Percentiles rank a stretch among this genome's conserved stretches.
Evolutionary conservation across 2,888 invertebrate genomes (phyloP).

Genomic region (Orchesella flavescens): DNA sequence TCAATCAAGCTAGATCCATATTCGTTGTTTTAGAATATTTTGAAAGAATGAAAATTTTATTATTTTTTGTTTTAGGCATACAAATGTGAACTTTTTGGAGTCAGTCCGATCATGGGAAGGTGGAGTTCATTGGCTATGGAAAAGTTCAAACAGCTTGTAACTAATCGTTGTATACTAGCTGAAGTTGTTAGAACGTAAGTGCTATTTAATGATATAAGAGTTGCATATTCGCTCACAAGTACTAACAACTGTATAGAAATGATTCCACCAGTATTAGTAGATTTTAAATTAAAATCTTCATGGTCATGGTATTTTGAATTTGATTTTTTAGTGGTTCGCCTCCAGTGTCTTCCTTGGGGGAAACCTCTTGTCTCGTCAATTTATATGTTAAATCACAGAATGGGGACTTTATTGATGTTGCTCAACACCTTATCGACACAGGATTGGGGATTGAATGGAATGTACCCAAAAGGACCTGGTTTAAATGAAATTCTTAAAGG

Average conservation of each 20-base stretch:
- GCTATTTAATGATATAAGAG: neutral
- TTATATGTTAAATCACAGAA: slow-evolving; percentile 31
- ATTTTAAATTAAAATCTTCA: neutral
- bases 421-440: slow-evolving; percentile 42
- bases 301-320: neutral
- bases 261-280: no score
- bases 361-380: slow-evolving; percentile 33
- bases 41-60: no score
- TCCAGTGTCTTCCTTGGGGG: neutral
- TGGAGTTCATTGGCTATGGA: slow-evolving; percentile 48
- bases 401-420: slow-evolving; percentile 42
- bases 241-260: no score
- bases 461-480: slow-evolving; percentile 24
- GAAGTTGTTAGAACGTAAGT: slow-evolving; percentile 54
- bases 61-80: no score
- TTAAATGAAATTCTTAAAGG: slow-evolving; percentile 36
- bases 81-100: slow-evolving; percentile 52
- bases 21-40: no score
- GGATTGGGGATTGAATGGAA: slow-evolving; percentile 62
- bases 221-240: no score
- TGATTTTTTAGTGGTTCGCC: slow-evolving; percentile 16
- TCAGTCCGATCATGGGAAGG: slow-evolving; percentile 58
- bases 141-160: slow-evolving; percentile 36
- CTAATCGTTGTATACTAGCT: slow-evolving; percentile 21
- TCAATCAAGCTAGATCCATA: no score